Conservation (phyloP, 2,113 vertebrate species). For the Esox niger region DNA sequence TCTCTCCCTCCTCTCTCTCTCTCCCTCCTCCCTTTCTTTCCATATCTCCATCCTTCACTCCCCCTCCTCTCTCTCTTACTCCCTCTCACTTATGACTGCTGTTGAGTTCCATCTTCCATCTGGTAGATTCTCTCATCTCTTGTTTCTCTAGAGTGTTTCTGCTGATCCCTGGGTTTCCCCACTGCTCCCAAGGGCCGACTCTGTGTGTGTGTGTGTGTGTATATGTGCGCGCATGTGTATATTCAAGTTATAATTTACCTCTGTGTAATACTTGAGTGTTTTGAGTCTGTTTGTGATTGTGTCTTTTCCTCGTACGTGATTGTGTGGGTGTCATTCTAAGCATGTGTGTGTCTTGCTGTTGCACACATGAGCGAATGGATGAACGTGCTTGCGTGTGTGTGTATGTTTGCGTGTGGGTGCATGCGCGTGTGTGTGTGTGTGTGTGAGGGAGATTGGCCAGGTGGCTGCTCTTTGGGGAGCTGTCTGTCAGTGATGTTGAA, state of each 20-base stretch:
- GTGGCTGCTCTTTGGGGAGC: constrained; percentile 82
- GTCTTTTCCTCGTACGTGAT: too few relatives aligned
- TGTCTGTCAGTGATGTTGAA: constrained; percentile 81
- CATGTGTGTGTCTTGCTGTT: not conserved
- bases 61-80: not conserved
- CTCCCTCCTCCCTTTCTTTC: not conserved
- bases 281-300: constrained; percentile 27
- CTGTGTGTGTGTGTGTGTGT: constrained; percentile 64
- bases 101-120: constrained; percentile 82
- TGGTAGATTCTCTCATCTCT: constrained; percentile 75
- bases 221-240: constrained; percentile 58
- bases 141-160: constrained; percentile 73
- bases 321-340: not conserved
- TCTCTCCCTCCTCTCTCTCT: constrained; percentile 7
- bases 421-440: constrained; percentile 18
- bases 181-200: constrained; percentile 60
- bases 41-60: not conserved
- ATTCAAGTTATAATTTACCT: constrained; percentile 56
- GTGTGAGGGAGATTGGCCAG: constrained; percentile 70
- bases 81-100: constrained; percentile 19
- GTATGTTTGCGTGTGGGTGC: not conserved
- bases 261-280: constrained; percentile 47
- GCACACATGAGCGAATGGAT: too few relatives aligned
- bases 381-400: constrained; percentile 2
- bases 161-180: constrained; percentile 70